Conservation (phyloP, 2,113 vertebrate species). For the Ammodytes marinus region DNA sequence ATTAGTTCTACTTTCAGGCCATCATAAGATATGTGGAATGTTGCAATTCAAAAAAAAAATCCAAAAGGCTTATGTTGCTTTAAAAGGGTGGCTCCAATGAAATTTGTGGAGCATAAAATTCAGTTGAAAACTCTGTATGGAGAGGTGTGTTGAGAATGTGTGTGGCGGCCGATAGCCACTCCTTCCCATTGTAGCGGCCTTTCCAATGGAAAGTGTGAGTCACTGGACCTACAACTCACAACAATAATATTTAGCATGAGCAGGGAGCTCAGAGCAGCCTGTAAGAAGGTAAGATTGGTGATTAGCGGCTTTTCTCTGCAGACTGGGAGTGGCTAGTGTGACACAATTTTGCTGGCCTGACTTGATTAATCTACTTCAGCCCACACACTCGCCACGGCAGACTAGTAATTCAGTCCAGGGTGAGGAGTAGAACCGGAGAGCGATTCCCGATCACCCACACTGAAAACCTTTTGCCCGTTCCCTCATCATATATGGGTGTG, state of each 20-base stretch:
- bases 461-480: conserved; percentile 15
- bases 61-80: background rate
- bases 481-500: conserved; percentile 49
- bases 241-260: conserved; percentile 75
- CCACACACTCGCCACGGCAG: conserved; percentile 61
- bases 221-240: conserved; percentile 72
- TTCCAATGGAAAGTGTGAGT: conserved; percentile 77
- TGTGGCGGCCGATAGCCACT: conserved; percentile 67
- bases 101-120: background rate
- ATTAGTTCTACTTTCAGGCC: background rate
- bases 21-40: too few relatives aligned
- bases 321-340: conserved; percentile 70
- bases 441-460: conserved; percentile 55
- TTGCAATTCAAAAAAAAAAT: background rate
- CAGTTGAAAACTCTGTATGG: conserved; percentile 20
- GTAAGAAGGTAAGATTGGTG: conserved; percentile 57
- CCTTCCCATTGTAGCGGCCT: conserved; percentile 67
- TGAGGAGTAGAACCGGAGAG: conserved; percentile 61
- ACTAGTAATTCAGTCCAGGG: conserved; percentile 52
- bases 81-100: background rate
- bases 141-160: conserved; percentile 58
- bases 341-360: conserved; percentile 64
- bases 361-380: conserved; percentile 70
- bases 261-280: conserved; percentile 33
- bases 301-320: conserved; percentile 72